Conservation (phyloP, 2,113 vertebrate species). For the Bucco capensis region DNA sequence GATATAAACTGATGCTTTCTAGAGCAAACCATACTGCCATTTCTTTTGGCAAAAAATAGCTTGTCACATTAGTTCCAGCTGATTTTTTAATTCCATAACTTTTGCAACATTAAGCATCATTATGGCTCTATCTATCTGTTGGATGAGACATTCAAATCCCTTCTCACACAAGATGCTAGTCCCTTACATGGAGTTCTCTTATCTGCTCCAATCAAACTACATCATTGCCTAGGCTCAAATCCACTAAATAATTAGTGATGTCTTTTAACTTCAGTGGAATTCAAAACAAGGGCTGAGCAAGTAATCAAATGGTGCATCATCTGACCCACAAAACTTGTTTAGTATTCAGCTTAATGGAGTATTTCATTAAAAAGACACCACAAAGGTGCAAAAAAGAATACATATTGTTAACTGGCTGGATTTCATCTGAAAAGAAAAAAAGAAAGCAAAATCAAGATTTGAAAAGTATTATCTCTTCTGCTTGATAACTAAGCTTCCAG, state of each 20-base stretch:
- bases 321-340: background rate
- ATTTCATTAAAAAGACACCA: background rate
- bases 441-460: background rate
- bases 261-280: background rate
- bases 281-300: conserved; percentile 7
- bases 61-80: background rate
- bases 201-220: background rate
- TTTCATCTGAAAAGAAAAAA: background rate
- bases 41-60: background rate
- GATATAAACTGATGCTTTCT: background rate
- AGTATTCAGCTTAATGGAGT: background rate
- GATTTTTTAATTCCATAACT: background rate
- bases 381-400: background rate
- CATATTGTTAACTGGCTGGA: background rate
- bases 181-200: background rate
- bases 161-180: background rate
- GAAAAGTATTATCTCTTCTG: background rate
- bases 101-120: background rate
- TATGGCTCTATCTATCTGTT: background rate
- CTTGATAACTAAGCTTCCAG: background rate
- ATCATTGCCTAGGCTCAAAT: background rate
- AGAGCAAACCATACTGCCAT: background rate
- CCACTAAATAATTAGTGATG: background rate
- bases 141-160: background rate
- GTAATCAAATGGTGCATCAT: background rate